Percentiles rank a stretch among this genome's conserved stretches.
Conservation (phyloP, 2,113 vertebrate species). For the Melanocharis versteri region DNA sequence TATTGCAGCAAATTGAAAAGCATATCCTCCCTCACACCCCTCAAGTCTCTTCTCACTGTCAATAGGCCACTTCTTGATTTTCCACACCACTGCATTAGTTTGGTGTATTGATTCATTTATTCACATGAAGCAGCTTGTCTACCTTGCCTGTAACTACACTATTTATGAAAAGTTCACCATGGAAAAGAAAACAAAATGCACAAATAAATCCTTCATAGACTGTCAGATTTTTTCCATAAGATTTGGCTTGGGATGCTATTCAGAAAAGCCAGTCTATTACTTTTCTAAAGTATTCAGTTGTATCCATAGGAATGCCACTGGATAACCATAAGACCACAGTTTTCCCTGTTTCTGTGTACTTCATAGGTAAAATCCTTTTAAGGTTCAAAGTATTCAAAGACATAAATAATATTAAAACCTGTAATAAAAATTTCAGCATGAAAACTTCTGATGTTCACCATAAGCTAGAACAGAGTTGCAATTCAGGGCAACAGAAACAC, state of each 20-base stretch:
- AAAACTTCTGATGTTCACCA: neutral
- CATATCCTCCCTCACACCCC: neutral
- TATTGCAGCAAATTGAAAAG: neutral
- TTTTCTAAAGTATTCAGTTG: neutral
- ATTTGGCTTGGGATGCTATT: neutral
- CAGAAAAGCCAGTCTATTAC: neutral
- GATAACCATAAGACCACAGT: neutral
- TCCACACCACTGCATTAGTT: neutral
- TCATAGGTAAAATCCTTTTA: neutral
- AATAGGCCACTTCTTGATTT: neutral
- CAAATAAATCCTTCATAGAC: neutral
- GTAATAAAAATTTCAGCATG: neutral
- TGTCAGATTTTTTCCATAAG: neutral
- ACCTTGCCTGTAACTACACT: neutral
- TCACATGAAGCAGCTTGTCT: neutral
- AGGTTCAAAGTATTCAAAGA: neutral
- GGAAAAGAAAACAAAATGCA: neutral
- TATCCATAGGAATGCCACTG: neutral
- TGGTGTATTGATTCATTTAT: neutral
- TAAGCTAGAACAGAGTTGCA: neutral
- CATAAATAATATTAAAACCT: neutral
- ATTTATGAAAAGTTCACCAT: neutral
- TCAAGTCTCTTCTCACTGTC: neutral
- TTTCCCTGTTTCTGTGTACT: neutral
- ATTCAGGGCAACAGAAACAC: neutral